Evolutionary conservation across 2,113 vertebrate genomes (phyloP), one percentile per base, ranked within the genome.

Genomic region (Falco punctatus): DNA sequence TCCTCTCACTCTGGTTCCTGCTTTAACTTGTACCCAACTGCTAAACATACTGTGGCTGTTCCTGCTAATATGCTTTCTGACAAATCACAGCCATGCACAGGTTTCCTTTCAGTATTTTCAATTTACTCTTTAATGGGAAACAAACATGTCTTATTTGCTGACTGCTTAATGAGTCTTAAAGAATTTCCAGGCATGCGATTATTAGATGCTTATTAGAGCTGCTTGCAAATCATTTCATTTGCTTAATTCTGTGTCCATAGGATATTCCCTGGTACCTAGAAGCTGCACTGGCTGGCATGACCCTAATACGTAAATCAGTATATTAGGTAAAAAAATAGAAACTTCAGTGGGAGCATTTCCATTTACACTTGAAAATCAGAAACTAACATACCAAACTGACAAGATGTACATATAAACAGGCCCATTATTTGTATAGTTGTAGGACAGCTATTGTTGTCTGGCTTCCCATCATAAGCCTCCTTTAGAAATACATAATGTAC

Each of bases 1-100:
- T 85, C 46, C 70, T 65, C 83, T 94, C 58, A 58, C 78, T 94
- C 54, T 4, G 7, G 7, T 69, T 96, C 91, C 92, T 94, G 70
- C 72, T 96, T 87, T 92, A 90, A 91, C 88, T 95, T 78, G 75
- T 52, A 54, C 21, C 70, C 90, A 75, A 92, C 89, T 84, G 83
- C 83, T 91, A 71, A 85, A 62, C 91, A 91, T 52, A 73, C 46
- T 81, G 84, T 65, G 81, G 59, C 89, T 96, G 86, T 65, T 94
- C 81, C 88, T 85, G 74, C 59, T 96, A 59, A 85, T 93, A 57
- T 5, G 1, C 32, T 57, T 42, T 44, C 91, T 90, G 80, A 94
- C 86, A 94, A 87, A 93, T 87, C 77, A 80, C 73, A 94, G 86
- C 77, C 80, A 57, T 26, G 35, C 67, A 73, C 35, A 81, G 48